These are phyloP conservation scores for Tauraco erythrolophus DNA, from an alignment of 2,113 vertebrate genomes.

Conservation along the genomic window DNA sequence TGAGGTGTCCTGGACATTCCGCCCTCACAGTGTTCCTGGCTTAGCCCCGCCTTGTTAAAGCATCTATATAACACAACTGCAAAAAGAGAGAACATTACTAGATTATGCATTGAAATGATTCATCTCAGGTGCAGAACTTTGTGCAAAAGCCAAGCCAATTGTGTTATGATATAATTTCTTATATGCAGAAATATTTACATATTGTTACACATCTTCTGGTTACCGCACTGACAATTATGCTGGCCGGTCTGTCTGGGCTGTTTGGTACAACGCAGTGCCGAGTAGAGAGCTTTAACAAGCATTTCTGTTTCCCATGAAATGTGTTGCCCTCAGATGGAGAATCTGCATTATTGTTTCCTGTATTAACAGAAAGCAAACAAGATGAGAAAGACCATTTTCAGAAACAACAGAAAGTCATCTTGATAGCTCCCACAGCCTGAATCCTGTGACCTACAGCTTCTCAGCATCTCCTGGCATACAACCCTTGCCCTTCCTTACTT, in stretches of 20 bases:
- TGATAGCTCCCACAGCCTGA: not conserved
- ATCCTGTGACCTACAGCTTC: not conserved
- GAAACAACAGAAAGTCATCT: not conserved
- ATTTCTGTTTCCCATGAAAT: not conserved
- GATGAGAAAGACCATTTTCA: not conserved
- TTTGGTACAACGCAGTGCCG: not conserved
- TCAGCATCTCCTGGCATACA: not conserved
- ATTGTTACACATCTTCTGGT: constrained; percentile 12
- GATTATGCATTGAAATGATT: constrained; percentile 48
- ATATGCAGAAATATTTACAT: constrained; percentile 4
- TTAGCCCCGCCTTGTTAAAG: not conserved
- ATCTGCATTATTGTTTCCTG: not conserved
- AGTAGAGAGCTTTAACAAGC: not conserved
- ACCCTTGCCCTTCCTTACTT: not conserved
- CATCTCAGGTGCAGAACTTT: constrained; percentile 33
- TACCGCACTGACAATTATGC: not conserved
- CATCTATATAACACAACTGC: not conserved
- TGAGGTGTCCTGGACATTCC: not conserved
- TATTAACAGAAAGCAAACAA: not conserved
- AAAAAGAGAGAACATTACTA: not conserved
- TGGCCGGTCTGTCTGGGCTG: not conserved
- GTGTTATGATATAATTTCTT: constrained; percentile 27
- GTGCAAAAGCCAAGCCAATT: not conserved
- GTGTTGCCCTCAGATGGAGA: not conserved
- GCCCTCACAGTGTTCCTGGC: not conserved